A percentile compares a stretch with the other conserved stretches of the same genome.
Evolutionary conservation across 1,140 invertebrate species (phyloP).

Genomic region (Grapholita molesta): DNA sequence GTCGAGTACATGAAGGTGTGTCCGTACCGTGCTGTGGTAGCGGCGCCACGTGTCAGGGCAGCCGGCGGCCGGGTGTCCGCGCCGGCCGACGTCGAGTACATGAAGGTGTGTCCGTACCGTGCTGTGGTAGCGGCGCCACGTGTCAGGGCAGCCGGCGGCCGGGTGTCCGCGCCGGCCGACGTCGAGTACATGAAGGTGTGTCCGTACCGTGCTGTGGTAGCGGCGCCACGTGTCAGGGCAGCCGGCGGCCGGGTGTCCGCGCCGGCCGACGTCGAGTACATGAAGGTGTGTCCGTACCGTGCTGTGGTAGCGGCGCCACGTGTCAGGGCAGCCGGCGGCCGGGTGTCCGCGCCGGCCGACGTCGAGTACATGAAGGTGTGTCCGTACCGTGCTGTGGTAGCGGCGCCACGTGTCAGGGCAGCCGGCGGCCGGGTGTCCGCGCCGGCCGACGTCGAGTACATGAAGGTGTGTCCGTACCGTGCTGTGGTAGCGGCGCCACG

Average conservation of each 20-base stretch:
- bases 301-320: conserved; percentile 80
- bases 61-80: conserved; percentile 79
- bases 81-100: conserved; percentile 79
- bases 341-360: conserved; percentile 79
- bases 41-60: background rate
- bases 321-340: too few relatives aligned
- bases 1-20: conserved; percentile 77
- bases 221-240: background rate
- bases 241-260: conserved; percentile 79
- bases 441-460: conserved; percentile 79
- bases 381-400: conserved; percentile 81
- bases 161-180: conserved; percentile 79
- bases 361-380: conserved; percentile 77
- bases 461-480: conserved; percentile 70
- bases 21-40: conserved; percentile 81
- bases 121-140: conserved; percentile 80
- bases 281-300: conserved; percentile 70
- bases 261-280: conserved; percentile 79
- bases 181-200: conserved; percentile 77
- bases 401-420: background rate
- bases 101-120: conserved; percentile 70
- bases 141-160: too few relatives aligned
- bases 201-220: conserved; percentile 81
- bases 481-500: conserved; percentile 80
- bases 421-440: conserved; percentile 79